Conservation (phyloP, 1,140 invertebrate species). For the Drosophila pseudoobscura region DNA sequence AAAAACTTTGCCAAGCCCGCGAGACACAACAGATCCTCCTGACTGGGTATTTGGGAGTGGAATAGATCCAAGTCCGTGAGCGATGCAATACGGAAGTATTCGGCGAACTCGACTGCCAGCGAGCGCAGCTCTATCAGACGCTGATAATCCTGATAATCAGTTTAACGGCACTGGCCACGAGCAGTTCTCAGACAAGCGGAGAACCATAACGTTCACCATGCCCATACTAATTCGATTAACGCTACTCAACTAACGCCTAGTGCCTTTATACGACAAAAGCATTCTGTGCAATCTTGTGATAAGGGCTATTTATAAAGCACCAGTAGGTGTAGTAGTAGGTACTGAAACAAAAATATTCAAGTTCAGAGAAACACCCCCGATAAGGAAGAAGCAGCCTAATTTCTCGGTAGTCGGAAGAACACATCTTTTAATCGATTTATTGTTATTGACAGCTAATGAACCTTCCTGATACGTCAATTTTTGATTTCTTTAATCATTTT, state of each 20-base stretch:
- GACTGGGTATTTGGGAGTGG: neutral
- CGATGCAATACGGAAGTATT: slow-evolving; percentile 23
- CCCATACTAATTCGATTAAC: neutral
- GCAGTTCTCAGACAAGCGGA: neutral
- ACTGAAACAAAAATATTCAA: neutral
- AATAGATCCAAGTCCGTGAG: neutral
- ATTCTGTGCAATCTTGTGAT: too few relatives aligned
- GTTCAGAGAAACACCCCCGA: slow-evolving; percentile 22
- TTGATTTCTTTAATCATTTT: too few relatives aligned
- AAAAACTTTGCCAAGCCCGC: neutral
- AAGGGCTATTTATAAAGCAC: too few relatives aligned
- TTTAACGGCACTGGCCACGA: neutral
- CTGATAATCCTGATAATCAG: neutral
- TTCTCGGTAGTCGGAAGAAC: slow-evolving; percentile 8
- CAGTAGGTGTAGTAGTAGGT: too few relatives aligned
- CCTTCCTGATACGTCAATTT: too few relatives aligned
- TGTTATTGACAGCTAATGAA: too few relatives aligned
- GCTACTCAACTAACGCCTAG: too few relatives aligned
- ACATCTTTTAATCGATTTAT: too few relatives aligned
- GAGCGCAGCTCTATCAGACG: slow-evolving; percentile 4
- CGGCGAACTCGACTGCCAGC: slow-evolving; percentile 26
- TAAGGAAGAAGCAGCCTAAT: neutral
- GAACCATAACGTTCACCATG: neutral
- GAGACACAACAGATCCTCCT: slow-evolving; percentile 6
- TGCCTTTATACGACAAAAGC: neutral